These are phyloP conservation scores for Plagodis dolabraria DNA, from an alignment of 2,888 invertebrate genomes.

Conservation along the genomic window DNA sequence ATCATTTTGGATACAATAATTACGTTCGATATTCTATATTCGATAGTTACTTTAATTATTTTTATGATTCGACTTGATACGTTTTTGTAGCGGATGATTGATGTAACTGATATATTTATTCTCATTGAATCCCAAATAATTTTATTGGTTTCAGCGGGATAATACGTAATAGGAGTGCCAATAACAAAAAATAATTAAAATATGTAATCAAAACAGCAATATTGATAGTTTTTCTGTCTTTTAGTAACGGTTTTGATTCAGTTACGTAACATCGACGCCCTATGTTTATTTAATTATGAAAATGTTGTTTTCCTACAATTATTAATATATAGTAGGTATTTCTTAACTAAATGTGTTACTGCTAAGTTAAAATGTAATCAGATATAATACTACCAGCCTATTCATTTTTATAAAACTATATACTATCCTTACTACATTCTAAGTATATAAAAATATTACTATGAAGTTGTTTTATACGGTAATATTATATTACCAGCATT, in stretches of 20 bases:
- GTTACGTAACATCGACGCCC: no score
- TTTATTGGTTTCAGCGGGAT: conserved; percentile 18
- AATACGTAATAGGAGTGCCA: conserved; percentile 58
- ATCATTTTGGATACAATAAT: conserved; percentile 49
- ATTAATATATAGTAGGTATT: conserved; percentile 1
- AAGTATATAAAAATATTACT: background rate
- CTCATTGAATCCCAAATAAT: background rate
- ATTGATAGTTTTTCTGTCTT: conserved; percentile 9
- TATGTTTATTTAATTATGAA: no score
- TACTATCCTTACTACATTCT: background rate
- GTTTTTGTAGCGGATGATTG: no score
- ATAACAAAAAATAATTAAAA: conserved; percentile 48
- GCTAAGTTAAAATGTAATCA: background rate
- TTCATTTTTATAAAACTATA: conserved; percentile 4
- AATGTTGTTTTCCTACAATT: background rate
- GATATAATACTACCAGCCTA: background rate
- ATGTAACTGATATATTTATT: no score
- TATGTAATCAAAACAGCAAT: conserved; percentile 9
- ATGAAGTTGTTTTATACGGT: background rate
- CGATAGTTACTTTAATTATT: no score
- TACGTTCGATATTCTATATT: background rate
- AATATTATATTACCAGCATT: background rate
- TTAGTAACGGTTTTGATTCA: background rate
- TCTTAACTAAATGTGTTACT: background rate
- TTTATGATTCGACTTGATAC: no score